Base-by-base conservation (phyloP, 1,140 invertebrate species). In the Sycophaga agraensis region DNA sequence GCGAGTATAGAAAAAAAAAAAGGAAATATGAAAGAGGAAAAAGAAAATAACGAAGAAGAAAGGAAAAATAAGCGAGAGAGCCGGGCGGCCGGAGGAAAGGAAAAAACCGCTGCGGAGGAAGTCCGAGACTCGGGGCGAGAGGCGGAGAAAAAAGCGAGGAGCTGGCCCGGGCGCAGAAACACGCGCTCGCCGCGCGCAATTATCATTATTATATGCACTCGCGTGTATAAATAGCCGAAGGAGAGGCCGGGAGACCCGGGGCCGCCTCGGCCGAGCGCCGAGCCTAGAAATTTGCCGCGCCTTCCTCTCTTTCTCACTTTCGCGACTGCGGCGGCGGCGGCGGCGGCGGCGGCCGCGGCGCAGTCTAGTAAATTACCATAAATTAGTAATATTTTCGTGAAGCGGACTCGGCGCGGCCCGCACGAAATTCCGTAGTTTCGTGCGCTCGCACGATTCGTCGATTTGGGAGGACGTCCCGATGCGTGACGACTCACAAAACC, bases 281-380 rank as follows among this genome's bases (percentile, higher is more conserved):
- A 63, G 55, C 67, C n/a, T n/a, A n/a, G n/a, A n/a, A n/a, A n/a
- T 67, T 65, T 62, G 68, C 48, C n/a, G 24, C 35, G 19, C 21
- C n/a, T 40, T 26, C 43, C 22, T 26, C 40, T 43, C 17, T 43
- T 6, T 5, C 17, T 31, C 26, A 9, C 45, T 8, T 0, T 48
- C 45, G 16, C 26, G 0, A 5, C 22, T 24, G n/a, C n/a, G n/a
- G n/a, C n/a, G n/a, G n/a, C n/a, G 39, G n/a, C n/a, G n/a, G n/a
- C n/a, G n/a, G n/a, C n/a, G n/a, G n/a, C n/a, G n/a, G n/a, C n/a
- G n/a, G n/a, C 9, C 22, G 43, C n/a, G 58, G 67, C 66, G 63
- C 69, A 64, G 67, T 69, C 70, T 67, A 72, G 67, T 67, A 73
- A 73, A 75, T 75, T 75, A 72, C 70, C 72, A 75, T 75, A 75